Base-by-base conservation (phyloP, 2,113 vertebrate species). In the Corythornis vintsioides region DNA sequence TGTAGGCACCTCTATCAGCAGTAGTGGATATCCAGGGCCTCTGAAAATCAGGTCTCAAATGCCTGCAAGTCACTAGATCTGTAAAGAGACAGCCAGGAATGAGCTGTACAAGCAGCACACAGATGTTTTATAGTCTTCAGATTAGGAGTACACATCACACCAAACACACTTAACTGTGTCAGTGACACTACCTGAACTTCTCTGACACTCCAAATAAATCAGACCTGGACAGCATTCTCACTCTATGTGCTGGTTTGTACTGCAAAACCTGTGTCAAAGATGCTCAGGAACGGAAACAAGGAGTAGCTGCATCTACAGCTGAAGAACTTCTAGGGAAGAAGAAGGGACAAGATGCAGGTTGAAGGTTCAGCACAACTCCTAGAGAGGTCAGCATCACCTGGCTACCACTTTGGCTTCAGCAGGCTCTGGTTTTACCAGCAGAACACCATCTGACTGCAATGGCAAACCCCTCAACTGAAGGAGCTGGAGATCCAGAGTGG, bases 371-470 rank as follows among this genome's bases (percentile, higher is more conserved):
- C 66, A 33, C 71, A 73, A 2, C 7, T 38, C 28, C 38, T 20
- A n/a, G n/a, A 82, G 16, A 57, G 7, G 29, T 57, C 61, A 67
- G 31, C 29, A 56, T 7, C 3, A 3, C n/a, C 29, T 29, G 33
- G n/a, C 33, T 35, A 45, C 13, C 13, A 31, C 35, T 61, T 45
- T 31, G 33, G 52, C 7, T 28, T 22, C 77, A 47, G 33, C 0
- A 4, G 47, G 35, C 31, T 40, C 28, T 18, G 42, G 24, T 28
- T 87, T 73, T 61, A 87, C 14, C 33, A 82, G 74, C 29, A 69
- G 15, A 81, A 9, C 35, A 52, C 42, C 70, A 64, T 19, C 29
- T 0, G 0, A 71, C 4, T 3, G 0, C 0, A 1, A 52, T 3
- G 31, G 8, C 69, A 67, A 52, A 17, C 0, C 1, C 38, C 5